These are phyloP conservation scores for Drosophila pullipes DNA, from an alignment of 2,888 invertebrate species.

Conservation along the genomic window DNA sequence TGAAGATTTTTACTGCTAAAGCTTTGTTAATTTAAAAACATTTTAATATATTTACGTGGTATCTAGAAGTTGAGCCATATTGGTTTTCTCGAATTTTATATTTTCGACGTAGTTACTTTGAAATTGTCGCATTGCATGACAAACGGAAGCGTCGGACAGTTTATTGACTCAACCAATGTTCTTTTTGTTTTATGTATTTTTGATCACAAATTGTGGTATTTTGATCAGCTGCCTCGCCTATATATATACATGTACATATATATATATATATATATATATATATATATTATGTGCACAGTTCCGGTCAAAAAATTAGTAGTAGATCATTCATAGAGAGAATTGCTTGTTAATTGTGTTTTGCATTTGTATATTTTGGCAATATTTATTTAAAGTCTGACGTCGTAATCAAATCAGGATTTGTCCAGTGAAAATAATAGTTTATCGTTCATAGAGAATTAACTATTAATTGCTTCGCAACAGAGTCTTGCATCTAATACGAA, in stretches of 20 bases:
- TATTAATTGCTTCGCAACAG: not conserved
- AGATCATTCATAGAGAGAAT: not conserved
- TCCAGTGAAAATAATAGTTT: not conserved
- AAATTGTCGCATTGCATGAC: slow-evolving; percentile 51
- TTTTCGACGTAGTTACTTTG: slow-evolving; percentile 19
- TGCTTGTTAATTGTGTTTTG: not conserved
- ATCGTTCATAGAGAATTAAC: not conserved
- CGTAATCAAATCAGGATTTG: not conserved
- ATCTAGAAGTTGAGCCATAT: not conserved
- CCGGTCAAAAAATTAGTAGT: not conserved
- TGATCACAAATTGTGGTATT: slow-evolving; percentile 55
- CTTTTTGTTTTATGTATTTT: slow-evolving; percentile 56
- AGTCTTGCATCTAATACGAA: not conserved
- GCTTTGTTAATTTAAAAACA: not conserved
- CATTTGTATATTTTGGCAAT: not conserved
- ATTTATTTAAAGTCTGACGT: not conserved
- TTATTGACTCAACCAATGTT: slow-evolving; percentile 65
- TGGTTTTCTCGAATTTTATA: not conserved
- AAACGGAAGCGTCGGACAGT: slow-evolving; percentile 49
- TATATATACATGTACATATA: not conserved
- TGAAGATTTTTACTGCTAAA: not conserved
- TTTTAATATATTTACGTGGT: slow-evolving; percentile 3
- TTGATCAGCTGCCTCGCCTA: slow-evolving; percentile 34
- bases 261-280: not conserved
- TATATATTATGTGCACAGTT: not conserved